phyloP scores from a whole-genome alignment of 2,113 vertebrate genomes.

The Hystrix cristata region DNA sequence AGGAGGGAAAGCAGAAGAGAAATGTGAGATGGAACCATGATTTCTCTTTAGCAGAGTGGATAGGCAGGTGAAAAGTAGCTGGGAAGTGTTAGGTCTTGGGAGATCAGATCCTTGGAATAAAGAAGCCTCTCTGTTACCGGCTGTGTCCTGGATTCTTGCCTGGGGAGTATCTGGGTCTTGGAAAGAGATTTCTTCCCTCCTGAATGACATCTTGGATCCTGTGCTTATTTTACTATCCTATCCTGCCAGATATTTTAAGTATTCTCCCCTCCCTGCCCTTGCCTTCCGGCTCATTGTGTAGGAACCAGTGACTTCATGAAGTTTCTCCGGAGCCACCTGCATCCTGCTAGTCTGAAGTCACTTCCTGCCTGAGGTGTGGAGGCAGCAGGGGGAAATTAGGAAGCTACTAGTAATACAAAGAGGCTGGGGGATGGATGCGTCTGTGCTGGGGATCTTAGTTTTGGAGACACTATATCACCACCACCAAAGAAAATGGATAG shows the following conservation, averaged over 20 bases:
- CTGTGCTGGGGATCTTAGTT: neutral
- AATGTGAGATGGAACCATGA: neutral
- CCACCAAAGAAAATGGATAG: slow-evolving; percentile 2
- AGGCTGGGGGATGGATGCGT: neutral
- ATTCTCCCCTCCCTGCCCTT: slow-evolving; percentile 52
- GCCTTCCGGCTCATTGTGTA: slow-evolving; percentile 79
- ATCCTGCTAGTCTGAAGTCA: slow-evolving; percentile 83
- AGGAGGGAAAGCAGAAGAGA: neutral
- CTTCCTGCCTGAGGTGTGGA: slow-evolving; percentile 77
- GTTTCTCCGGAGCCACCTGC: slow-evolving; percentile 84
- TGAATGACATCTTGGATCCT: neutral
- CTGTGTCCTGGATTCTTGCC: slow-evolving; percentile 65
- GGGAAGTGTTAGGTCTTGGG: slow-evolving; percentile 33
- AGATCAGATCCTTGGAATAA: slow-evolving; percentile 78
- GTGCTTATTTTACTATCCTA: neutral
- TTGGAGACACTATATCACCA: neutral
- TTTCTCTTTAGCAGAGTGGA: slow-evolving; percentile 46
- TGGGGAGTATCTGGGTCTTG: neutral
- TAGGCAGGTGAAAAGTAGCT: slow-evolving; percentile 40
- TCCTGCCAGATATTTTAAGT: slow-evolving; percentile 11
- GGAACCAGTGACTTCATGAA: slow-evolving; percentile 80
- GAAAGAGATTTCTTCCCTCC: neutral
- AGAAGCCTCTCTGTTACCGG: slow-evolving; percentile 64
- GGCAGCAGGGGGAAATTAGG: slow-evolving; percentile 60
- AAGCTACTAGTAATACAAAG: slow-evolving; percentile 52